Evolutionary conservation across 2,888 invertebrate species (phyloP).

Genomic region (Meandrusa payeni): DNA sequence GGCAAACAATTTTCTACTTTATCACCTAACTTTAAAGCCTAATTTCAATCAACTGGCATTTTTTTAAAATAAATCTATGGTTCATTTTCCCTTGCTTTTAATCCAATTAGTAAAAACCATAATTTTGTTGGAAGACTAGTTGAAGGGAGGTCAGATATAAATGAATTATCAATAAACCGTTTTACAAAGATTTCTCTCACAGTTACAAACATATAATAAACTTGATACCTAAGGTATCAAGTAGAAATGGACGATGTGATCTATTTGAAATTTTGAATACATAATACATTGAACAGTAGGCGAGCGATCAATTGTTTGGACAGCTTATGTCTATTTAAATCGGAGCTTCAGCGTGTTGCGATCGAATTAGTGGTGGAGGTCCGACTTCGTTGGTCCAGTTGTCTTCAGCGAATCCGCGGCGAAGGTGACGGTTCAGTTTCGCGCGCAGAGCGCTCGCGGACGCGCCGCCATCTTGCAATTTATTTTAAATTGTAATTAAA

Average conservation of each 20-base stretch:
- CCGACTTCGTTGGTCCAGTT: slow-evolving; percentile 32
- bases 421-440: slow-evolving; percentile 45
- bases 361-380: slow-evolving; percentile 24
- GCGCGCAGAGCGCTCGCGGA: slow-evolving; percentile 38
- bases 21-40: not conserved
- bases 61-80: slow-evolving; percentile 1
- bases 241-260: not conserved
- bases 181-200: not conserved
- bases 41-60: not conserved
- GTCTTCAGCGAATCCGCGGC: slow-evolving; percentile 30
- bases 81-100: slow-evolving; percentile 6
- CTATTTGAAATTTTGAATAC: slow-evolving; percentile 7
- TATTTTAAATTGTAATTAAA: slow-evolving; percentile 1
- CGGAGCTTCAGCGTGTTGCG: slow-evolving; percentile 4
- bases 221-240: too few relatives aligned
- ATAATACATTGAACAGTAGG: not conserved
- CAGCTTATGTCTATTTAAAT: slow-evolving; percentile 2
- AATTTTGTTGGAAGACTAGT: slow-evolving; percentile 1
- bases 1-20: slow-evolving; percentile 8
- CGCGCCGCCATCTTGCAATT: slow-evolving; percentile 37
- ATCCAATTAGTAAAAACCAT: not conserved
- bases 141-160: slow-evolving; percentile 4
- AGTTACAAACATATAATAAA: not conserved
- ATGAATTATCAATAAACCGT: not conserved
- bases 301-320: slow-evolving; percentile 10